phyloP scores from a whole-genome alignment of 2,888 invertebrate genomes.

The Pristionchus maxplancki region DNA sequence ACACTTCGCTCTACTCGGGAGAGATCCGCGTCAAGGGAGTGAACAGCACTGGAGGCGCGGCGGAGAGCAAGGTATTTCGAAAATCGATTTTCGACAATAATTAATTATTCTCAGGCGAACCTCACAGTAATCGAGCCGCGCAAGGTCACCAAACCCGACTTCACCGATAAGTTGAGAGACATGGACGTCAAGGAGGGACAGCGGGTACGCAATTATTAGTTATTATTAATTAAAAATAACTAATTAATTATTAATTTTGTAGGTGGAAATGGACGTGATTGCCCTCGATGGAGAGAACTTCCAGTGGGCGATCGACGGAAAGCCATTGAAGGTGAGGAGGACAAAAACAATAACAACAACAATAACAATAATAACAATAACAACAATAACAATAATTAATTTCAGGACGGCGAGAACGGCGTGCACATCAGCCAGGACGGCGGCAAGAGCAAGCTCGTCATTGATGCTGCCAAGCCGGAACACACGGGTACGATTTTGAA shows the following conservation, averaged over 20 bases:
- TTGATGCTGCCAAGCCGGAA: constrained; percentile 86
- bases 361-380: not conserved
- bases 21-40: constrained; percentile 57
- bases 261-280: constrained; percentile 67
- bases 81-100: not conserved
- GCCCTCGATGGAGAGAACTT: constrained; percentile 83
- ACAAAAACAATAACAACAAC: not conserved
- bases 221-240: not conserved
- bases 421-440: constrained; percentile 65
- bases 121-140: constrained; percentile 64
- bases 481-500: constrained; percentile 80
- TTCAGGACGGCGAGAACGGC: constrained; percentile 67
- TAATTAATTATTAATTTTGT: not conserved
- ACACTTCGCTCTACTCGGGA: constrained; percentile 59
- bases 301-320: constrained; percentile 81
- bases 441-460: constrained; percentile 81
- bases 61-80: constrained; percentile 54
- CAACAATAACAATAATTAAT: not conserved
- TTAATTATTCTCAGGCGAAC: constrained; percentile 52
- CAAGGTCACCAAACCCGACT: constrained; percentile 83
- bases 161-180: constrained; percentile 89
- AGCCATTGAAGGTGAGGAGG: constrained; percentile 56
- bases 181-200: constrained; percentile 83
- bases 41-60: constrained; percentile 58
- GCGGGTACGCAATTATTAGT: constrained; percentile 54